Base-by-base conservation (phyloP, 30 jellyfish, hydroid and myxozoan genomes). In the Aurelia coerulea region DNA sequence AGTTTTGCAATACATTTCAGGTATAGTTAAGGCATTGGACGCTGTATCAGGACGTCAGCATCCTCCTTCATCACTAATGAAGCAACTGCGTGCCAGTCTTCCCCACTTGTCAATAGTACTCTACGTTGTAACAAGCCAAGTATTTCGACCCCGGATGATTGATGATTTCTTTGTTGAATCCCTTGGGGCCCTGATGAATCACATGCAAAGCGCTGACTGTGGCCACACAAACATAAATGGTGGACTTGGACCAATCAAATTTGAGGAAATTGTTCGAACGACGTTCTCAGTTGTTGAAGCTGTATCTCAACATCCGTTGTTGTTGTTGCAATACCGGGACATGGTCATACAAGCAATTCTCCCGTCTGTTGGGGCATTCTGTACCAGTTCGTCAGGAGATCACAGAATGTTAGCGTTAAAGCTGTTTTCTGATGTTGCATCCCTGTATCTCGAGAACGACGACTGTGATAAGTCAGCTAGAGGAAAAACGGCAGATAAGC, bases 261-360 rank as follows among this genome's bases (percentile, higher is more conserved):
- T 84, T 65, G 98, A 93, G 14, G 92, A 88, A 14, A 65, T 89
- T 46, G 73, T 95, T 8, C 31, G 79, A 17, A 81, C 90, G 3
- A 70, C 88, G 35, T 93, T 93, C 62, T 93, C 98, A 4, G 81
- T 93, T 19, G 84, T 88, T n/a, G 98, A 93, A 74, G 97, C 98
- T 7, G 84, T 93, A 19, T 87, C 96, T 3, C 98, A 93, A 75
- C 98, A 93, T 52, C 98, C 97, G 23, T 85, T 71, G 37, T 51
- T 93, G 46, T 67, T 93, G 78, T 90, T 93, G 10, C 84, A 72
- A n/a, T 52, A 83, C 80, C 90, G 88, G 3, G 84, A 69, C 11
- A 76, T 51, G 19, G 56, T 93, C 73, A 70, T 79, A 23, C 63
- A 58, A 12, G 72, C 73, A 17, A 56, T 93, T 29, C 80, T 93